Evolutionary conservation across 2,888 invertebrate species (phyloP).

Genomic region (Nymphalis polychloros): DNA sequence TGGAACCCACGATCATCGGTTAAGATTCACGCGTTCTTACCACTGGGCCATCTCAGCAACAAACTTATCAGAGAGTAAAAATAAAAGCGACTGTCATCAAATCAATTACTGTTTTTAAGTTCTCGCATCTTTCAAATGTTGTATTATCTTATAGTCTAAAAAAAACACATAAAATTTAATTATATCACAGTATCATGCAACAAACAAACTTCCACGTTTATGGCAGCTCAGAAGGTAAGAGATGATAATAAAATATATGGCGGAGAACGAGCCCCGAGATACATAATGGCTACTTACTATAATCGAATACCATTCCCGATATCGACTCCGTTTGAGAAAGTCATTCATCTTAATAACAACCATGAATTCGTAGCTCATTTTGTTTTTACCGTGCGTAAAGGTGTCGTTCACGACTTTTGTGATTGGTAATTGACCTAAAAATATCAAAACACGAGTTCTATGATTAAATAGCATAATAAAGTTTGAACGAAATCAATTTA

Average conservation of each 20-base stretch:
- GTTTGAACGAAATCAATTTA: not conserved
- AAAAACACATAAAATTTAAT: not conserved
- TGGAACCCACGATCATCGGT: too few species aligned
- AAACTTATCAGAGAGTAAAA: too few species aligned
- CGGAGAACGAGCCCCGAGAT: constrained; percentile 24
- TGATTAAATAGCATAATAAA: not conserved
- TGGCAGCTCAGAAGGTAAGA: constrained; percentile 13
- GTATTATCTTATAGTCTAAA: too few species aligned
- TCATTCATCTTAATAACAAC: constrained; percentile 35
- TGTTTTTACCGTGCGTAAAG: constrained; percentile 22
- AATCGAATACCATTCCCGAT: constrained; percentile 38
- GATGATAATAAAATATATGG: constrained; percentile 34
- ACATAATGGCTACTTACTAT: constrained; percentile 36
- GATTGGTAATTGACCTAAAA: not conserved
- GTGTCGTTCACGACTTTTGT: constrained; percentile 8
- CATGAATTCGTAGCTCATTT: constrained; percentile 27
- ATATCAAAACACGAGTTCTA: not conserved
- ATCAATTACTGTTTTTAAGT: too few species aligned
- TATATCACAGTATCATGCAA: not conserved
- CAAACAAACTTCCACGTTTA: constrained; percentile 15
- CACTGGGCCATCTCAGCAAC: too few species aligned
- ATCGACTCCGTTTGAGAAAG: constrained; percentile 36
- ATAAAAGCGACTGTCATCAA: too few species aligned
- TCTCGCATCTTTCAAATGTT: too few species aligned
- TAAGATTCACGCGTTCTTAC: too few species aligned